Evolutionary conservation across 2,888 invertebrate genomes (phyloP), one percentile per base, ranked within the genome.

Genomic region (Epinotia demarniana): DNA sequence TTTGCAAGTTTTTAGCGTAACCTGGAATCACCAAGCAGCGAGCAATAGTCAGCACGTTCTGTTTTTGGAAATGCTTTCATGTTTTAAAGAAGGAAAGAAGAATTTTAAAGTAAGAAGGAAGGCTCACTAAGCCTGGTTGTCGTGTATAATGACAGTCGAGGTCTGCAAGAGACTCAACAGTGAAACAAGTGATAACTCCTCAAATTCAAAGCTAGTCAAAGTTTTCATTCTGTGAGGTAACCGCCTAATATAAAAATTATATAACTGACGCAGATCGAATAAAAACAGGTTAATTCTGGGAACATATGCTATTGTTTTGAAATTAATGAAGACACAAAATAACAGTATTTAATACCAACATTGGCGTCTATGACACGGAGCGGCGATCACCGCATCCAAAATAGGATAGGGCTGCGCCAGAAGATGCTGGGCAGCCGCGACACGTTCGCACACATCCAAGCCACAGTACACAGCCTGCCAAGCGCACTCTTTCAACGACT

Each of bases 301-400:
- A 23, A 55, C n/a, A 49, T 8, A 49, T 9, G n/a, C 2, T 46
- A 16, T 16, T 19, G 18, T 19, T 6, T 67, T 55, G 18, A 61
- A 4, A 19, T 23, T n/a, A 49, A 57, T 57, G 5, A n/a, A n/a
- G n/a, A 53, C 53, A 53, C n/a, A 53, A n/a, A 53, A 57, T 9
- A 6, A 57, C 8, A 49, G 33, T 63, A 39, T 55, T 71, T 72
- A 62, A 78, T 90, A 93, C 93, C 84, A 88, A 93, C 93, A 80
- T 82, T 85, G 85, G 76, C 82, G 82, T 23, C 87, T 85, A 77
- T 85, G 87, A 2, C 86, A 84, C 12, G 93, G 93, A 3, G 91
- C 93, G 6, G 90, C 84, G 60, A 92, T 82, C 67, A 93, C 85
- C 73, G 91, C 92, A 73, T 93, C 93, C 77, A 92, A 78, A 60